Evolutionary conservation across 2,113 vertebrate genomes (phyloP).

Genomic region (Rhodinocichla rosea): DNA sequence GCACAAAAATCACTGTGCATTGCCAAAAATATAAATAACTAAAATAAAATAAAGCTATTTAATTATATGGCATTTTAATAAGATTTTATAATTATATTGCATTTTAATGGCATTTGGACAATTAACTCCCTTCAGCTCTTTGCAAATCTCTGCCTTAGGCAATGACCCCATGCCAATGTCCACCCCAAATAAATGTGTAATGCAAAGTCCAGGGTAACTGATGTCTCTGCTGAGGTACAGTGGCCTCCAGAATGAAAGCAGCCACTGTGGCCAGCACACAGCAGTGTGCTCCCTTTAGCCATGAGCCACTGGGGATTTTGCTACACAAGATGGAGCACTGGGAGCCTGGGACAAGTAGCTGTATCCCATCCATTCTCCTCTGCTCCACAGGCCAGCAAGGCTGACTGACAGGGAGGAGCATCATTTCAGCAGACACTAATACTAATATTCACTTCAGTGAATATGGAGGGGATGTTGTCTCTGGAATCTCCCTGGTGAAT

Average conservation of each 20-base stretch:
- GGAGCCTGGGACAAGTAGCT: neutral
- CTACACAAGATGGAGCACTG: neutral
- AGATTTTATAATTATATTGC: slow-evolving; percentile 39
- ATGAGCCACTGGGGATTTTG: neutral
- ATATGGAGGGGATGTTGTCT: neutral
- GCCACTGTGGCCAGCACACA: neutral
- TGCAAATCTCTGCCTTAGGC: slow-evolving; percentile 7
- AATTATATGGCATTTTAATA: slow-evolving; percentile 27
- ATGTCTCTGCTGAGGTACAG: neutral
- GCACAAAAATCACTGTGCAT: neutral
- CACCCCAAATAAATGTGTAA: neutral
- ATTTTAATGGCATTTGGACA: slow-evolving; percentile 42
- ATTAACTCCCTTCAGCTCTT: slow-evolving; percentile 26
- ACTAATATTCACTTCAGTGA: neutral
- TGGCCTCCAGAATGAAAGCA: neutral
- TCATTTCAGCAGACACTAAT: neutral
- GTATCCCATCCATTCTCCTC: neutral
- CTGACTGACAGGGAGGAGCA: neutral
- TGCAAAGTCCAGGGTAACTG: neutral
- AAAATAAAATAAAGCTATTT: neutral
- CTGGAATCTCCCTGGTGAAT: neutral
- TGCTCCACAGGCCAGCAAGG: neutral
- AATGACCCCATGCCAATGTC: neutral
- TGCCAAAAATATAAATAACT: neutral
- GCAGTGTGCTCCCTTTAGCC: neutral